Evolutionary conservation across 2,113 vertebrate species (phyloP).

Genomic region (Platanista minor): DNA sequence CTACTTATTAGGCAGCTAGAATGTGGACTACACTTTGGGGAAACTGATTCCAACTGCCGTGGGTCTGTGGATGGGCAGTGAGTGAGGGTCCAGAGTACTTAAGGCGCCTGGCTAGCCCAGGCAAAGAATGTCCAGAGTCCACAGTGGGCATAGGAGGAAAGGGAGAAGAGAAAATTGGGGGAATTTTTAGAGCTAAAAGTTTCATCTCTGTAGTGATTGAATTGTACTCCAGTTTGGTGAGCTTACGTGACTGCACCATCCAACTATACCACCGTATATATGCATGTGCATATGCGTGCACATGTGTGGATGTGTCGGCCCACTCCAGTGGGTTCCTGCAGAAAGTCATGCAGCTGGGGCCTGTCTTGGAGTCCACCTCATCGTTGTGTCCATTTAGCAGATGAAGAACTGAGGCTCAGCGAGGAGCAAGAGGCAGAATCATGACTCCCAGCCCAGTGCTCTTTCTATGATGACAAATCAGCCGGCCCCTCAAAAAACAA

Average conservation of each 20-base stretch:
- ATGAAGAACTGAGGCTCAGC: neutral
- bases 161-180: neutral
- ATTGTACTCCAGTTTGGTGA: neutral
- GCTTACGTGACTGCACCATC: too few species aligned
- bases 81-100: too few species aligned
- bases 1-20: neutral
- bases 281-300: rapidly evolving
- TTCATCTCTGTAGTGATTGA: neutral
- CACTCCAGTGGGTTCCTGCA: neutral
- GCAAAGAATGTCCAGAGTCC: neutral
- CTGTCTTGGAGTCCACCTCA: too few species aligned
- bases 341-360: neutral
- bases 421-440: neutral
- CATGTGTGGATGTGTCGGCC: too few species aligned
- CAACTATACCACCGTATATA: rapidly evolving
- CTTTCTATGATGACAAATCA: neutral
- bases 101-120: neutral
- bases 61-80: neutral
- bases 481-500: neutral
- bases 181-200: neutral
- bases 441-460: neutral
- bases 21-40: too few species aligned
- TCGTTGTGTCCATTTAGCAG: neutral
- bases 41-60: neutral
- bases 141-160: neutral